Base-by-base conservation (phyloP, 2,113 vertebrate genomes). In the Oncorhynchus kisutch region DNA sequence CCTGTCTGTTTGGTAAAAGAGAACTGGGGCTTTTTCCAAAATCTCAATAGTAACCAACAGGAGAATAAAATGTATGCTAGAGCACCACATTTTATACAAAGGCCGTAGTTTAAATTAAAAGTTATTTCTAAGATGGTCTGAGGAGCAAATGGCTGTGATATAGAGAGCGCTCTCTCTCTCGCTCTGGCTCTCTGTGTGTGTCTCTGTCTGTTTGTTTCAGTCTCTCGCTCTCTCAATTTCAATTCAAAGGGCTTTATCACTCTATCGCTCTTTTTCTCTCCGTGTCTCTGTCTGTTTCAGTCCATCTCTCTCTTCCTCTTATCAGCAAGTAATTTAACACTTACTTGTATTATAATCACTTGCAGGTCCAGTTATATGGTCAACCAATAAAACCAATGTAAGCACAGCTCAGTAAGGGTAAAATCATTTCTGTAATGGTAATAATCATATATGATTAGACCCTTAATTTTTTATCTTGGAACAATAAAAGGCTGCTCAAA, bases 381-480 rank as follows among this genome's bases (percentile, higher is more conserved):
- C 76, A 88, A 72, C 76, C 81, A 83, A 74, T 77, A 78, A 73
- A 73, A 78, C 71, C 9, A 68, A 85, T 85, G 79, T 81, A 65
- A 80, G 74, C 75, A 70, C 54, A 74, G 39, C 76, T 77, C 54
- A 80, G 73, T 70, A 72, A 39, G 39, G 57, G 59, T 68, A 66
- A 51, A 27, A 62, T 29, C 27, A 16, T 64, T 75, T 78, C 64
- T 70, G 72, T 69, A 48, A 31, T 22, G 18, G 12, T 74, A 20
- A 62, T 79, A 51, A 51, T 64, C 9, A 31, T 20, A 31, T 34
- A 6, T 13, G 24, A n/a, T 68, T 39, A 39, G 29, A 45, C 14
- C 67, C 2, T 25, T 31, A 3, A 4, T 20, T 4, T 4, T 6
- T 66, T 49, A 13, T 51, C 45, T 20, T 20, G 25, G 16, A 14